Evolutionary conservation across 2,888 invertebrate species (phyloP).

Genomic region (Cordilura impudica): DNA sequence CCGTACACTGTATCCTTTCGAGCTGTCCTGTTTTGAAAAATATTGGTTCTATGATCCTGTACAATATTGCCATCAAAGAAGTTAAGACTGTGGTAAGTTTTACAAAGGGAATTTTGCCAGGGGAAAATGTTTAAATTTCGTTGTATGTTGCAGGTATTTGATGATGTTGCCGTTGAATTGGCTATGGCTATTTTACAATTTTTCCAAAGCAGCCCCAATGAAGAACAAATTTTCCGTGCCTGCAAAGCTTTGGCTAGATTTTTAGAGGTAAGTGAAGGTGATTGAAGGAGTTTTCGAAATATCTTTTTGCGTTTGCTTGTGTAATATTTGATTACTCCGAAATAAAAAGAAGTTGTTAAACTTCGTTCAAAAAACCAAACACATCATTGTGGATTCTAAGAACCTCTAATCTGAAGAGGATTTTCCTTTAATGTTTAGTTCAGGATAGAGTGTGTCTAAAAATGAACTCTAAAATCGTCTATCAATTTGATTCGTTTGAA

Average conservation of each 20-base stretch:
- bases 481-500: no score
- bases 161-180: constrained; percentile 94
- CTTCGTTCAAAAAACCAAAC: no score
- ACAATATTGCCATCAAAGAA: constrained; percentile 96
- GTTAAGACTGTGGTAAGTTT: constrained; percentile 97
- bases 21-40: constrained; percentile 86
- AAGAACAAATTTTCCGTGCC: constrained; percentile 88
- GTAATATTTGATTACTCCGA: no score
- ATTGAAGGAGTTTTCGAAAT: no score
- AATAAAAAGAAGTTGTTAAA: no score
- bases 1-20: constrained; percentile 89
- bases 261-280: constrained; percentile 74
- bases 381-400: no score
- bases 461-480: no score
- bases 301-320: no score
- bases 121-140: not conserved
- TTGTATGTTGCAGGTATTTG: constrained; percentile 86
- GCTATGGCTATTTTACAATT: constrained; percentile 94
- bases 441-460: no score
- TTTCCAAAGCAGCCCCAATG: constrained; percentile 87
- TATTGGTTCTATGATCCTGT: constrained; percentile 90
- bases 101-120: not conserved
- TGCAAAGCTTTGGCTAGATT: constrained; percentile 86
- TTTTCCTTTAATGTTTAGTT: no score
- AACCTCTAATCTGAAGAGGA: no score